Evolutionary conservation across 2,888 invertebrate genomes (phyloP).

Genomic region (Epicampocera succincta): DNA sequence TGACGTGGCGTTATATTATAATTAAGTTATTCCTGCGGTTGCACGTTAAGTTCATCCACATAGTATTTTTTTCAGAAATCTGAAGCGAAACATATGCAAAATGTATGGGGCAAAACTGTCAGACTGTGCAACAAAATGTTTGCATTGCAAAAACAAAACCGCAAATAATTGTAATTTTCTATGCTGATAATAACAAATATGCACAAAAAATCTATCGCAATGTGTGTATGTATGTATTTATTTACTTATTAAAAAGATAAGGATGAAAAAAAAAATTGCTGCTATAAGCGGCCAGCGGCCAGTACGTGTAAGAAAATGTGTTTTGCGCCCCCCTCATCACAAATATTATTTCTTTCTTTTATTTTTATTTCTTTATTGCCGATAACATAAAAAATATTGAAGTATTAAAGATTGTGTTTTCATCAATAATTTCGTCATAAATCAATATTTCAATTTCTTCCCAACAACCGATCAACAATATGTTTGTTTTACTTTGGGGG

Average conservation of each 20-base stretch:
- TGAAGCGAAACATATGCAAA: slow-evolving; percentile 1
- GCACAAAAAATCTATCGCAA: not conserved
- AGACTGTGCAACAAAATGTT: slow-evolving; percentile 30
- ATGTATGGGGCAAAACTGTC: slow-evolving; percentile 18
- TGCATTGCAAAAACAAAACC: slow-evolving; percentile 53
- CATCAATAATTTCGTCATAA: slow-evolving; percentile 45
- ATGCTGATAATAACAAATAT: slow-evolving; percentile 59
- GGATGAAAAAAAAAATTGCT: slow-evolving; percentile 9
- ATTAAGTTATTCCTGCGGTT: slow-evolving; percentile 67
- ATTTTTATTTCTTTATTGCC: slow-evolving; percentile 1
- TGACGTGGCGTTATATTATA: slow-evolving; percentile 54
- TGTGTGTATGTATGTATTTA: slow-evolving; percentile 1
- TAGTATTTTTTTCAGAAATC: slow-evolving; percentile 10
- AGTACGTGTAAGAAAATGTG: slow-evolving; percentile 10
- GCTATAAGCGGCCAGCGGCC: not conserved
- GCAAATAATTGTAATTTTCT: slow-evolving; percentile 63
- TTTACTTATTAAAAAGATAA: slow-evolving; percentile 55
- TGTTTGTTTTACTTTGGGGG: slow-evolving; percentile 15
- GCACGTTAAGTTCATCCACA: slow-evolving; percentile 41
- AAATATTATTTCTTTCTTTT: not conserved
- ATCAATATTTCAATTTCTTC: slow-evolving; percentile 50
- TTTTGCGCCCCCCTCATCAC: not conserved
- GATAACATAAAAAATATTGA: slow-evolving; percentile 32
- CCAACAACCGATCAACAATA: slow-evolving; percentile 34
- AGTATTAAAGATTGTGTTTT: slow-evolving; percentile 12